These are phyloP conservation scores for Trichonephila clavata DNA, from an alignment of 1,140 invertebrate genomes.

Conservation along the genomic window DNA sequence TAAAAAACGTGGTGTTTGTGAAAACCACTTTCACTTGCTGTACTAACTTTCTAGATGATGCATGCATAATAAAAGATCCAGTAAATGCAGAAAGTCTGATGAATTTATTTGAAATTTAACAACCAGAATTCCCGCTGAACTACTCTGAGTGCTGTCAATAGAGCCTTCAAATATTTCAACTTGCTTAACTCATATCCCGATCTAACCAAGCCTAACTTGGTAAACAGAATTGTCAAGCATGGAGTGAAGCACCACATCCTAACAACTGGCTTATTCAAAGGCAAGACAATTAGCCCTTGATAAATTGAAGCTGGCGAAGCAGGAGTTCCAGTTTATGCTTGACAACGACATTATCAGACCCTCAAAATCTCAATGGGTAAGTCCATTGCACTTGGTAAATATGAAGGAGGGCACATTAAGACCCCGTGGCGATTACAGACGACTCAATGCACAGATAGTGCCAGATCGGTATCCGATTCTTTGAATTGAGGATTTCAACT, in stretches of 20 bases:
- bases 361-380: slow-evolving; percentile 79
- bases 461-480: neutral
- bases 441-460: neutral
- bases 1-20: too few species aligned
- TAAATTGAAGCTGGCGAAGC: neutral
- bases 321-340: too few species aligned
- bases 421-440: neutral
- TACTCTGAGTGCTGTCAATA: neutral
- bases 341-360: neutral
- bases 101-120: too few species aligned
- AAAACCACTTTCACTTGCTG: too few species aligned
- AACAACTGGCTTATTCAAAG: neutral
- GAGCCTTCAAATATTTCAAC: neutral
- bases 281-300: neutral
- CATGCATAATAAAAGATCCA: too few species aligned
- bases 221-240: slow-evolving; percentile 14
- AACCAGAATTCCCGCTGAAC: too few species aligned
- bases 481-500: neutral
- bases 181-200: neutral
- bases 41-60: too few species aligned
- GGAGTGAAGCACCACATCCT: neutral
- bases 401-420: slow-evolving; percentile 77
- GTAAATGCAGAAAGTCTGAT: too few species aligned
- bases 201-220: neutral
- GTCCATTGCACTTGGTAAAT: slow-evolving; percentile 77